Percentiles rank a stretch among this genome's conserved stretches.
These are phyloP conservation scores for Agapornis roseicollis DNA, from an alignment of 2,113 vertebrate species.

Conservation along the genomic window DNA sequence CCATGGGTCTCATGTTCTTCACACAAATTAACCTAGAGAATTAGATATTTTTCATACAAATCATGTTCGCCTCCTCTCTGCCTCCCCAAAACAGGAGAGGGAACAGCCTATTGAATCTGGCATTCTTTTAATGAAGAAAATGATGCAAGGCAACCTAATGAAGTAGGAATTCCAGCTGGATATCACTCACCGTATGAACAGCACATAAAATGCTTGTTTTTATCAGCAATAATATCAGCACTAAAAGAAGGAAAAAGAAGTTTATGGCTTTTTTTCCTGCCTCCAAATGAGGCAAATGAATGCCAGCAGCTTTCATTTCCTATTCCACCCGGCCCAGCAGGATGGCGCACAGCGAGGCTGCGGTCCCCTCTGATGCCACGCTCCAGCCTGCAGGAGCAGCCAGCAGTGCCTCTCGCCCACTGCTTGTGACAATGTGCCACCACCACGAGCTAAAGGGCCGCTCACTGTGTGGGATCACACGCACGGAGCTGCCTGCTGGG, in stretches of 20 bases:
- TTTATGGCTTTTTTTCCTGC: not conserved
- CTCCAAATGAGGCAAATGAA: not conserved
- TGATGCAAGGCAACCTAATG: not conserved
- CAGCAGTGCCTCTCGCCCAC: not conserved
- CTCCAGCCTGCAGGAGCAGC: not conserved
- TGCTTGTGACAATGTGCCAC: not conserved
- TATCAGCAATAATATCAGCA: not conserved
- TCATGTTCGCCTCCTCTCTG: not conserved
- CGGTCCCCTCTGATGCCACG: not conserved
- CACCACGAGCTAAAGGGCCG: not conserved
- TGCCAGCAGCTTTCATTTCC: not conserved
- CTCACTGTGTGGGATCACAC: not conserved
- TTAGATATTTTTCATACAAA: not conserved
- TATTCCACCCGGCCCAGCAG: not conserved
- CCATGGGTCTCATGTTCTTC: not conserved
- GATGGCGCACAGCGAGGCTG: not conserved
- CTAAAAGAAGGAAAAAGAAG: not conserved
- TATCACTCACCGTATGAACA: not conserved
- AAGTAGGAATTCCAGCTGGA: conserved; percentile 29
- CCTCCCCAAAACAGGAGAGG: not conserved
- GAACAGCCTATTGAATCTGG: conserved; percentile 11
- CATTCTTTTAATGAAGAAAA: conserved; percentile 3
- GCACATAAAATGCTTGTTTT: not conserved
- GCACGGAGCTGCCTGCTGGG: not conserved
- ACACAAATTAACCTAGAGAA: conserved; percentile 36